A percentile compares a stretch with the other conserved stretches of the same genome.
Conservation (phyloP, 2,113 vertebrate genomes). For the Hemiscyllium ocellatum region DNA sequence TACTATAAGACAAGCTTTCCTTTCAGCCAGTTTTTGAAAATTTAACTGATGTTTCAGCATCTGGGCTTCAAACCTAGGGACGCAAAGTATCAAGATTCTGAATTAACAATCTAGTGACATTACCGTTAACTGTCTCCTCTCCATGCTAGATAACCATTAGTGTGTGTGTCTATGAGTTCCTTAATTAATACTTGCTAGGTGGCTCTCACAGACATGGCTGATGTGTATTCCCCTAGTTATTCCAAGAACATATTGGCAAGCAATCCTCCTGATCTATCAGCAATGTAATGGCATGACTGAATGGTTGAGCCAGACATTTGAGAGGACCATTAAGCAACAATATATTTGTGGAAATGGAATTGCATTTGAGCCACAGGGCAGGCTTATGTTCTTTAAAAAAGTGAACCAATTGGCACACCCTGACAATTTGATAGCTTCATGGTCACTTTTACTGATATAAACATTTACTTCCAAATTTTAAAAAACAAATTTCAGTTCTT, state of each 20-base stretch:
- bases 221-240: background rate
- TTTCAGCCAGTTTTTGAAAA: no score
- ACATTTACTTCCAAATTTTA: background rate
- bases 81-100: no score
- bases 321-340: background rate
- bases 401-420: background rate
- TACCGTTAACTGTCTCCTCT: no score
- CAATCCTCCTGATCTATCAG: no score
- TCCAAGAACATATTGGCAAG: background rate
- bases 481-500: background rate
- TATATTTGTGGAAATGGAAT: background rate
- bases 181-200: background rate
- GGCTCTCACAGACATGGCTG: background rate
- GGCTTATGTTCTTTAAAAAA: background rate
- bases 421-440: background rate
- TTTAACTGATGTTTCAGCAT: no score
- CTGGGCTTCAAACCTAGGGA: no score
- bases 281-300: background rate
- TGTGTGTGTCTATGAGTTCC: background rate
- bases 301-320: background rate
- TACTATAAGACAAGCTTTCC: no score
- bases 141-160: background rate
- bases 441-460: background rate
- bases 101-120: no score
- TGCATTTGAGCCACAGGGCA: background rate